A percentile compares a stretch with the other conserved stretches of the same genome.
phyloP scores from a whole-genome alignment of 2,888 invertebrate species.

The Steinernema hermaphroditum region DNA sequence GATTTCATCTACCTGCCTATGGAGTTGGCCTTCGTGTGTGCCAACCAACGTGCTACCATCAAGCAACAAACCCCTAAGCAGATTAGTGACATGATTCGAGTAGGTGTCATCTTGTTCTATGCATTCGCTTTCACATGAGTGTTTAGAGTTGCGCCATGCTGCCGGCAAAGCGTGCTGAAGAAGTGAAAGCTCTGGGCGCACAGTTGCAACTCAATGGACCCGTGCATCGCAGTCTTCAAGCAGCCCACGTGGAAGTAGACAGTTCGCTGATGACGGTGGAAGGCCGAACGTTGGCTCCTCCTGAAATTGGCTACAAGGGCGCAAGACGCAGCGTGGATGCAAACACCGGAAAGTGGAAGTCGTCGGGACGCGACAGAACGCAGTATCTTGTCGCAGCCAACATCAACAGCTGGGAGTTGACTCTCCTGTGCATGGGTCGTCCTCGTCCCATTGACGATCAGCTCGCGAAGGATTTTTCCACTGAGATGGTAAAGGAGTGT shows the following conservation, averaged over 20 bases:
- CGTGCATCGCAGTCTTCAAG: no score
- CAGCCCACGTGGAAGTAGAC: not conserved
- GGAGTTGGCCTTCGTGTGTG: constrained; percentile 42
- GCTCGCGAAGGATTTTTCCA: not conserved
- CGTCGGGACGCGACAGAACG: not conserved
- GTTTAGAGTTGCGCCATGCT: not conserved
- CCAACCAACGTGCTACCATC: constrained; percentile 48
- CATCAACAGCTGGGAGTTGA: not conserved
- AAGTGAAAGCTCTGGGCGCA: not conserved
- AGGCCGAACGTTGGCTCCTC: not conserved
- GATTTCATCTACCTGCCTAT: constrained; percentile 44
- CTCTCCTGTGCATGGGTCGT: not conserved
- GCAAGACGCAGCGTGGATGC: not conserved
- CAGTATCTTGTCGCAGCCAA: not conserved
- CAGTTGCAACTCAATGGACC: not conserved
- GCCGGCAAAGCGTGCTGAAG: not conserved
- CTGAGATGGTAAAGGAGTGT: not conserved
- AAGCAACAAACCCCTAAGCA: constrained; percentile 44
- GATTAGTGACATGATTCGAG: constrained; percentile 42
- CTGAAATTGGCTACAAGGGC: not conserved
- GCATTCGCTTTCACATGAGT: not conserved
- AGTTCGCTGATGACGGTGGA: not conserved
- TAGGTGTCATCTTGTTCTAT: not conserved
- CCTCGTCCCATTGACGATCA: not conserved
- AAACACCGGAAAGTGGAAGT: not conserved